Conservation (phyloP, 2,797 vertebrate genomes). For the Phoebastria nigripes region DNA sequence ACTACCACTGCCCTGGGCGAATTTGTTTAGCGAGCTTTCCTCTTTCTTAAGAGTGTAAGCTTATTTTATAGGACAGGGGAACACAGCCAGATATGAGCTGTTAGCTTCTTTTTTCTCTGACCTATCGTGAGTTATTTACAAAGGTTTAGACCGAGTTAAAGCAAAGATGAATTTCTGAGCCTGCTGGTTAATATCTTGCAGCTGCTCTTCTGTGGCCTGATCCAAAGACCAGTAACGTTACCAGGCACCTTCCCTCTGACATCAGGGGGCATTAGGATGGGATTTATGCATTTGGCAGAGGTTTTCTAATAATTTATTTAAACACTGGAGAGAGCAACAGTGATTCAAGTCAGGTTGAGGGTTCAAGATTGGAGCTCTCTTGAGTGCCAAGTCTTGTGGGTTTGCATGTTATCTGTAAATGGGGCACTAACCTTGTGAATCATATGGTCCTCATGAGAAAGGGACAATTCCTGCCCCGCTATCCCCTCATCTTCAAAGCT, state of each 20-base stretch:
- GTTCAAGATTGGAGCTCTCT: background rate
- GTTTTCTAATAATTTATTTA: slow-evolving; percentile 8
- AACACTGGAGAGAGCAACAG: background rate
- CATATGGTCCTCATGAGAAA: background rate
- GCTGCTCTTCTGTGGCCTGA: slow-evolving; percentile 19
- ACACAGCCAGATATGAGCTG: slow-evolving; percentile 16
- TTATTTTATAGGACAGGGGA: slow-evolving; percentile 28
- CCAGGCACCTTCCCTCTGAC: slow-evolving; percentile 3
- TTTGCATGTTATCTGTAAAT: background rate
- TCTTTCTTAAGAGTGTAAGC: background rate
- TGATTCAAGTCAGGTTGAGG: background rate
- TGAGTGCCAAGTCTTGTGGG: background rate
- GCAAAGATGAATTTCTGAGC: slow-evolving; percentile 11
- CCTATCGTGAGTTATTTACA: slow-evolving; percentile 7
- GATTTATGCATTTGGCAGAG: background rate
- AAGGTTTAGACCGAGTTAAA: slow-evolving; percentile 6
- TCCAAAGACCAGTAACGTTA: background rate
- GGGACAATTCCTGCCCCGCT: background rate
- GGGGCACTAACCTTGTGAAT: background rate
- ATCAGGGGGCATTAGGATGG: slow-evolving; percentile 9
- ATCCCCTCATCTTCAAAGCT: background rate
- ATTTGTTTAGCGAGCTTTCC: background rate
- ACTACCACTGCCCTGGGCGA: background rate
- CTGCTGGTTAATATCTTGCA: slow-evolving; percentile 23
- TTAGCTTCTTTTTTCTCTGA: background rate